Percentiles rank a stretch among this genome's conserved stretches.
Conservation (phyloP, 2,888 invertebrate species). For the Strigamia transsilvanica region DNA sequence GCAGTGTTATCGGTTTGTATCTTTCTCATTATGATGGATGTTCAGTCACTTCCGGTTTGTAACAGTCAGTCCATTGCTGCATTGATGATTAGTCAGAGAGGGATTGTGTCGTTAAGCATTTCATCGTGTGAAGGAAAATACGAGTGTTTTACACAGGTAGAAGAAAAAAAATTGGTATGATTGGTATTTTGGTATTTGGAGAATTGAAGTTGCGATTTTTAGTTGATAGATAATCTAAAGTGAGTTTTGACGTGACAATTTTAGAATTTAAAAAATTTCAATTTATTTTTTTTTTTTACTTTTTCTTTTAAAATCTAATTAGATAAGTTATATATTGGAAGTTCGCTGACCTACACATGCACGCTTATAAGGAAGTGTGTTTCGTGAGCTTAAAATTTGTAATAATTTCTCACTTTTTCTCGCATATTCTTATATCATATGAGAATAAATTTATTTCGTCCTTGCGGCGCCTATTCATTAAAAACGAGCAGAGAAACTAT, state of each 20-base stretch:
- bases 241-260: not conserved
- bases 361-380: not conserved
- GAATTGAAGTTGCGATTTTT: not conserved
- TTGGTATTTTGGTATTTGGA: not conserved
- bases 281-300: not conserved
- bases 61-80: not conserved
- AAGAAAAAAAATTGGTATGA: not conserved
- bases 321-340: not conserved
- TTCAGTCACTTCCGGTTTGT: constrained; percentile 33
- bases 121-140: not conserved
- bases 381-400: not conserved
- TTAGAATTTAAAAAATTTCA: not conserved
- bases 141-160: not conserved
- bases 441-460: constrained; percentile 45
- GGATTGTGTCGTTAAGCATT: not conserved
- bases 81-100: not conserved
- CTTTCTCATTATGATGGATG: constrained; percentile 18
- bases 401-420: not conserved
- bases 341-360: not conserved
- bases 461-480: constrained; percentile 49
- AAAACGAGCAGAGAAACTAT: constrained; percentile 33
- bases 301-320: not conserved
- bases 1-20: not conserved
- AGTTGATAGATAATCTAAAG: not conserved
- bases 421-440: not conserved